phyloP scores from a whole-genome alignment of 2,113 vertebrate species.

The Elaphurus davidianus region DNA sequence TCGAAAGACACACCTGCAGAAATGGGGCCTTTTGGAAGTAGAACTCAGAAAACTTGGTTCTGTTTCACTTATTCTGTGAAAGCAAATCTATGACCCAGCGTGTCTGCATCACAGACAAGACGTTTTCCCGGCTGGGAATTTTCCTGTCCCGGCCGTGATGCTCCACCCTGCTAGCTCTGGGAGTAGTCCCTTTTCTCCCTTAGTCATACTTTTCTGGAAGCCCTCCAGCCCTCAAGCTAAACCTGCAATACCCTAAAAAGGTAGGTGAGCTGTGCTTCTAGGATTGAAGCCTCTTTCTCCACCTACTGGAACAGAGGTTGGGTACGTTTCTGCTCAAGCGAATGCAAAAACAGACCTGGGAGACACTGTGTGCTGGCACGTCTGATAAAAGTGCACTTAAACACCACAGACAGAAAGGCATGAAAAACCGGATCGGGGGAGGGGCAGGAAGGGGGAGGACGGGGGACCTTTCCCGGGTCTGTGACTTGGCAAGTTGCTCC shows the following conservation, averaged over 20 bases:
- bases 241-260: conserved; percentile 78
- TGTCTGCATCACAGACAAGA: conserved; percentile 63
- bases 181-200: conserved; percentile 78
- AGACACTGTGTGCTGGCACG: not conserved
- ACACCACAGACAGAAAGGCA: not conserved
- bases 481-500: not conserved
- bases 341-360: conserved; percentile 31
- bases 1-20: conserved; percentile 40
- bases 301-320: conserved; percentile 47
- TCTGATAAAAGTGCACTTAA: not conserved
- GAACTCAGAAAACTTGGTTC: conserved; percentile 41
- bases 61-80: conserved; percentile 62
- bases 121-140: conserved; percentile 78
- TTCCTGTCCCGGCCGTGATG: conserved; percentile 57
- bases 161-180: conserved; percentile 80
- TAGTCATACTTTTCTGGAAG: conserved; percentile 79
- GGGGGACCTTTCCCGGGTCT: not conserved
- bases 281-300: conserved; percentile 29
- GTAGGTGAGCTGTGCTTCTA: conserved; percentile 56
- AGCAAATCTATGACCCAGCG: conserved; percentile 65
- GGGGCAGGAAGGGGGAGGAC: accelerated
- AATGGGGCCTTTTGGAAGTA: conserved; percentile 19
- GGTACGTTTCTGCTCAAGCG: not conserved
- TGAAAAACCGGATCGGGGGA: not conserved
- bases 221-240: conserved; percentile 74